phyloP scores from a whole-genome alignment of 2,113 vertebrate genomes.

The Bubo blakistoni region DNA sequence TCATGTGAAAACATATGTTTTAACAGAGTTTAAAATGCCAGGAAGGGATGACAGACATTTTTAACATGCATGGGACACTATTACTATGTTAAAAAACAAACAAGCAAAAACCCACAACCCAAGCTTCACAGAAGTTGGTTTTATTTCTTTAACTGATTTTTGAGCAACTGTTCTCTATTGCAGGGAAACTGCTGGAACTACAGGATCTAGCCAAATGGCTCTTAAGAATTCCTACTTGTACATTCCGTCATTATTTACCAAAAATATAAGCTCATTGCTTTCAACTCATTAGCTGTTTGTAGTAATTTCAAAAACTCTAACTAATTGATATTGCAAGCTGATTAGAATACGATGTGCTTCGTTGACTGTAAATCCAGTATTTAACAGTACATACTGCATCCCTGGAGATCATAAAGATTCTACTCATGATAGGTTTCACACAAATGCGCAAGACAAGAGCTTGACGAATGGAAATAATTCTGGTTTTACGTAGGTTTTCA shows the following conservation, averaged over 20 bases:
- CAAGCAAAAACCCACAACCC: too few species aligned
- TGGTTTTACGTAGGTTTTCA: background rate
- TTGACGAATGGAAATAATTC: background rate
- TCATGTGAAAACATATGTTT: background rate
- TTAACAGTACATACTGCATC: background rate
- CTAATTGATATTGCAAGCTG: background rate
- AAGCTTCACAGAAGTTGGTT: too few species aligned
- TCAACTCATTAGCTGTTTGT: slow-evolving; percentile 3
- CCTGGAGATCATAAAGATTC: background rate
- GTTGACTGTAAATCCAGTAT: background rate
- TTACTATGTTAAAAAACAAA: background rate
- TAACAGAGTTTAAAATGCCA: background rate
- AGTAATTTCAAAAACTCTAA: background rate
- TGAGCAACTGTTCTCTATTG: background rate
- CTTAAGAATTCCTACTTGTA: background rate
- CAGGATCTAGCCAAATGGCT: background rate
- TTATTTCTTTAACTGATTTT: background rate
- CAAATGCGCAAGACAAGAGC: background rate
- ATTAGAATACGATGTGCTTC: background rate
- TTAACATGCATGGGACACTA: background rate
- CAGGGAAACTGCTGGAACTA: background rate
- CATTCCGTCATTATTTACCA: background rate
- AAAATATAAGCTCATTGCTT: background rate
- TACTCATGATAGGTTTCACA: background rate
- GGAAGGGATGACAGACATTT: background rate